Conservation (phyloP, 2,888 invertebrate genomes). For the Drosophila lutescens region DNA sequence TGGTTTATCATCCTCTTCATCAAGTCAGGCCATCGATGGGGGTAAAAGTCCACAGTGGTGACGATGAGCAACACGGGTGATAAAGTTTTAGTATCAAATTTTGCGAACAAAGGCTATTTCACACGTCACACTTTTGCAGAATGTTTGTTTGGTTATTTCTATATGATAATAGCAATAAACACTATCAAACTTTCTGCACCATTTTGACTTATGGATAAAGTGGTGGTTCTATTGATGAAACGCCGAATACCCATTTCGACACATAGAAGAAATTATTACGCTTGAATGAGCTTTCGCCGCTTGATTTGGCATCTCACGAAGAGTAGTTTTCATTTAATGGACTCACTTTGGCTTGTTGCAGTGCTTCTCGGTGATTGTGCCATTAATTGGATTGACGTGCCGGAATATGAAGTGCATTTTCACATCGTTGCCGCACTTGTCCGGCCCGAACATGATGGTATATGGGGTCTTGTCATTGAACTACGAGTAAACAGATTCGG, state of each 20-base stretch:
- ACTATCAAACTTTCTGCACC: too few relatives aligned
- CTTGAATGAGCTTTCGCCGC: slow-evolving; percentile 19
- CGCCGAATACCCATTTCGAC: not conserved
- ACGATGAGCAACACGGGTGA: not conserved
- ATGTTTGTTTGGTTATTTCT: not conserved
- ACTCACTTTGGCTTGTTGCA: slow-evolving; percentile 93
- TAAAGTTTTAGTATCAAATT: not conserved
- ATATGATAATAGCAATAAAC: too few relatives aligned
- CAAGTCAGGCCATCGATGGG: slow-evolving; percentile 5
- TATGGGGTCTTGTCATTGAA: slow-evolving; percentile 99
- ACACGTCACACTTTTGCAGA: not conserved
- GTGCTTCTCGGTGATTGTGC: slow-evolving; percentile 96
- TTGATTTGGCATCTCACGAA: slow-evolving; percentile 2
- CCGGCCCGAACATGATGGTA: slow-evolving; percentile 99
- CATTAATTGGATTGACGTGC: slow-evolving; percentile 96
- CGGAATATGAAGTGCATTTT: slow-evolving; percentile 97
- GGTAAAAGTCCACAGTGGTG: slow-evolving; percentile 13
- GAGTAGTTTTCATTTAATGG: slow-evolving; percentile 24
- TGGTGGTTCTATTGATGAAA: not conserved
- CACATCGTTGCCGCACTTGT: slow-evolving; percentile 98
- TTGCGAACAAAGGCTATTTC: not conserved
- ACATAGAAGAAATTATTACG: slow-evolving; percentile 8
- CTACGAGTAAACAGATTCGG: slow-evolving; percentile 54
- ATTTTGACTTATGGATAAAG: not conserved
- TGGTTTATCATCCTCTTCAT: slow-evolving; percentile 39